These are phyloP conservation scores for Grantiella picta DNA, from an alignment of 2,113 vertebrate species.

Conservation along the genomic window DNA sequence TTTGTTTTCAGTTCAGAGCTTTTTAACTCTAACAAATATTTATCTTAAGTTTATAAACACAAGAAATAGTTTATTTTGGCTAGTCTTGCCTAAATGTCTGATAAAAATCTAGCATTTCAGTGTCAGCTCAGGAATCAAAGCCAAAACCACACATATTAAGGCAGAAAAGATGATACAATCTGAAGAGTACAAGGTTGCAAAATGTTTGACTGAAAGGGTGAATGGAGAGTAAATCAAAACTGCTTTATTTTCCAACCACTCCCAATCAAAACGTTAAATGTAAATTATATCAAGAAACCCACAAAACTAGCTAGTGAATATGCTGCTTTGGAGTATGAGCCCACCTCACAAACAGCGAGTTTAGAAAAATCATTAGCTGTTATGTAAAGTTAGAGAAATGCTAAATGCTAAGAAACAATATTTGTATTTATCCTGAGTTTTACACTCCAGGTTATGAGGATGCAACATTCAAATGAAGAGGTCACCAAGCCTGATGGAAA, in stretches of 20 bases:
- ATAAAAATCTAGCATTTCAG: neutral
- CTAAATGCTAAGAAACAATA: neutral
- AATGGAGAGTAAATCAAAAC: neutral
- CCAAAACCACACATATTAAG: neutral
- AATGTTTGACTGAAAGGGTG: neutral
- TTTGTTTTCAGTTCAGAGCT: neutral
- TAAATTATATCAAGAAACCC: neutral
- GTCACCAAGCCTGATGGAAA: neutral
- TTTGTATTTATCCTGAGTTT: neutral
- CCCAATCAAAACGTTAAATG: neutral
- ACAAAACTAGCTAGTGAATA: neutral
- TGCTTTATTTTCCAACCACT: neutral
- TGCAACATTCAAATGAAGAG: neutral
- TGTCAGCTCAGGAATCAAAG: neutral
- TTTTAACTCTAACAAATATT: neutral
- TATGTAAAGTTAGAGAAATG: neutral
- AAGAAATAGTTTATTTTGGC: neutral
- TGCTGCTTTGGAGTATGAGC: neutral
- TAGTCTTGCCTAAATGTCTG: neutral
- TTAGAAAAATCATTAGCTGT: neutral
- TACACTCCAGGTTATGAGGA: neutral
- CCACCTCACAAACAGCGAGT: accelerated
- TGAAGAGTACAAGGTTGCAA: neutral
- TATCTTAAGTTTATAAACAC: neutral
- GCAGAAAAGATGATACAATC: neutral